Percentiles rank a stretch among this genome's conserved stretches.
Conservation (phyloP, 2,113 vertebrate species). For the Nycticorax nycticorax region DNA sequence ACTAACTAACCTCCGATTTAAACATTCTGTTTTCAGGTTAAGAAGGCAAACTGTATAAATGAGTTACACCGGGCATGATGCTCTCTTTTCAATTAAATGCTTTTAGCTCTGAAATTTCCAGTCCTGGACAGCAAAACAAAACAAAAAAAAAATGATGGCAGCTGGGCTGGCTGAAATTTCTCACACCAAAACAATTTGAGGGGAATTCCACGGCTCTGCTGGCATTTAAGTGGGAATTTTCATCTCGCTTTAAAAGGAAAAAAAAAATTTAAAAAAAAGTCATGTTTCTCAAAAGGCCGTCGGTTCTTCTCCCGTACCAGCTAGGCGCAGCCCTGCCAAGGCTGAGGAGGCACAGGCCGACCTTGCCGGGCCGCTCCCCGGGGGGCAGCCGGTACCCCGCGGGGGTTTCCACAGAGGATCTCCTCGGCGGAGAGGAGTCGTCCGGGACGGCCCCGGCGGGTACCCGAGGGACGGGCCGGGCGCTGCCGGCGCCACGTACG, state of each 20-base stretch:
- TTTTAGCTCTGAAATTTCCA: not conserved
- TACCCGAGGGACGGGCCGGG: not conserved
- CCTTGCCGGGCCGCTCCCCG: too few relatives aligned
- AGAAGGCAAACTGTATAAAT: accelerated
- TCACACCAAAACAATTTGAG: not conserved
- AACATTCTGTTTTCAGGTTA: accelerated
- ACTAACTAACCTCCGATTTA: accelerated
- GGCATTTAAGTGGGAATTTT: not conserved
- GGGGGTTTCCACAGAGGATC: not conserved
- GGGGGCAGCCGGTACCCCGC: not conserved
- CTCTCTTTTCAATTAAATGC: accelerated
- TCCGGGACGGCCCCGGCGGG: not conserved
- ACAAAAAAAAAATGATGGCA: accelerated
- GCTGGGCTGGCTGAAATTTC: not conserved
- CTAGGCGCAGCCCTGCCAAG: not conserved
- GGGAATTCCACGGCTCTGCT: not conserved
- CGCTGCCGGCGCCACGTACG: not conserved
- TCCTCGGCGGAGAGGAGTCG: too few relatives aligned
- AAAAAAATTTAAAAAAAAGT: not conserved
- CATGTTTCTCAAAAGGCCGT: accelerated
- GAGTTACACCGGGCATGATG: accelerated
- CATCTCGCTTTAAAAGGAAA: not conserved
- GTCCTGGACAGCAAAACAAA: not conserved
- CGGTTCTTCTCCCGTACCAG: accelerated
- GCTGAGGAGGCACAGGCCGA: not conserved